phyloP scores from a whole-genome alignment of 1,140 invertebrate genomes.

The Geopemphigus sp. region DNA sequence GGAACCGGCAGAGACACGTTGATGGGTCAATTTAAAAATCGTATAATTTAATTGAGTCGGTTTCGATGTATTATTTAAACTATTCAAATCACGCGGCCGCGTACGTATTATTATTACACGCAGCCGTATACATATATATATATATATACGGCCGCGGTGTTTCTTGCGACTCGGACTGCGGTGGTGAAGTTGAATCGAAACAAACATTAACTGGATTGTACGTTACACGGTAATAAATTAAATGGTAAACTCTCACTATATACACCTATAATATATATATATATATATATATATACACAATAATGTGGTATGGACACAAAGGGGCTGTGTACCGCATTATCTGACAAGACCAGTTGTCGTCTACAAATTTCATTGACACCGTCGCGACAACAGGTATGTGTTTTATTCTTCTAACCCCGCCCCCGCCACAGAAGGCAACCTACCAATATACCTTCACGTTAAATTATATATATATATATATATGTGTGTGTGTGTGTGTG shows the following conservation, averaged over 20 bases:
- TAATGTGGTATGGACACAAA: slow-evolving; percentile 24
- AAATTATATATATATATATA: neutral
- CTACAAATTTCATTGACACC: slow-evolving; percentile 50
- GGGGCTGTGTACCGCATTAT: slow-evolving; percentile 39
- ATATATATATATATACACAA: too few species aligned
- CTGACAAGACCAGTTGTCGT: slow-evolving; percentile 48
- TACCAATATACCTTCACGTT: neutral
- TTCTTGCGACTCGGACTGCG: neutral
- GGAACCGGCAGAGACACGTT: slow-evolving; percentile 26
- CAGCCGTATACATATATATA: neutral
- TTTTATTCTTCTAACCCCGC: slow-evolving; percentile 21
- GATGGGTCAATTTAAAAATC: slow-evolving; percentile 48
- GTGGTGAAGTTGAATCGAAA: slow-evolving; percentile 38
- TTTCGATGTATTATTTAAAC: slow-evolving; percentile 45
- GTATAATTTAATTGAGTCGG: slow-evolving; percentile 49
- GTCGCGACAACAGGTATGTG: slow-evolving; percentile 35
- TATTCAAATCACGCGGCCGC: slow-evolving; percentile 37
- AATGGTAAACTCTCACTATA: slow-evolving; percentile 32
- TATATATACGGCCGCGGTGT: neutral
- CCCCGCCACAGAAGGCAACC: neutral
- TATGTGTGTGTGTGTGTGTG: neutral
- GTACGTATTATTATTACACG: too few species aligned
- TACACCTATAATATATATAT: neutral
- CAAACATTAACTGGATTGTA: slow-evolving; percentile 49
- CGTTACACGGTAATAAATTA: slow-evolving; percentile 48